These are phyloP conservation scores for Conus canariensis DNA, from an alignment of 2,888 invertebrate genomes.

Conservation along the genomic window DNA sequence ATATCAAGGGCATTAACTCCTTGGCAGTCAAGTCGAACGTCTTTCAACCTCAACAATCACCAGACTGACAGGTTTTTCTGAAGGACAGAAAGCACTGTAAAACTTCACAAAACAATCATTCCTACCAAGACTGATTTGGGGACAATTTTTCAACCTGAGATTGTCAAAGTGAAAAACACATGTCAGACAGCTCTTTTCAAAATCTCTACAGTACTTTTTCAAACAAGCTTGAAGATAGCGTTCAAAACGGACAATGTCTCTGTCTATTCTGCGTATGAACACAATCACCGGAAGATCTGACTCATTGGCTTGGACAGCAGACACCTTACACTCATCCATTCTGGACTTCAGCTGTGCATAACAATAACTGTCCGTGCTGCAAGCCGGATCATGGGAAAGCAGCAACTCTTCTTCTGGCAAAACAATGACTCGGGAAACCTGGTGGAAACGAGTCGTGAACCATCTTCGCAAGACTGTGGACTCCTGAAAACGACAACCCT, in stretches of 20 bases:
- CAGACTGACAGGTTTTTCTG: slow-evolving; percentile 2
- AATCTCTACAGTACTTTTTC: slow-evolving; percentile 30
- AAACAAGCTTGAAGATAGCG: slow-evolving; percentile 10
- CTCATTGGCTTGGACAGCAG: background rate
- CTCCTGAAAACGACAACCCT: background rate
- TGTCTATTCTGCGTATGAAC: slow-evolving; percentile 8
- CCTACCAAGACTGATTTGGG: background rate
- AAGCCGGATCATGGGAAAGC: background rate
- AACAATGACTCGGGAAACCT: background rate
- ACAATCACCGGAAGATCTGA: slow-evolving; percentile 12
- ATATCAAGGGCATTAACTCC: too few relatives aligned
- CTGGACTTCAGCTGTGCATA: background rate
- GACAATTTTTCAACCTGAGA: background rate
- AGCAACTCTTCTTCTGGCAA: background rate
- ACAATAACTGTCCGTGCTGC: background rate
- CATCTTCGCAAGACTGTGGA: background rate
- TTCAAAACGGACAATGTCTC: slow-evolving; percentile 13
- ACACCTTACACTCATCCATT: background rate
- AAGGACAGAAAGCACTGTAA: slow-evolving; percentile 18
- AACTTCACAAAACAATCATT: background rate
- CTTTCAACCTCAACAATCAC: slow-evolving; percentile 12
- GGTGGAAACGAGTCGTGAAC: background rate
- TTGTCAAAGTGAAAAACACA: slow-evolving; percentile 25
- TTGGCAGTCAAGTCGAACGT: background rate
- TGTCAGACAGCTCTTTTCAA: background rate